A percentile compares a stretch with the other conserved stretches of the same genome.
Conservation (phyloP, 2,113 vertebrate genomes). For the Octodon degus region DNA sequence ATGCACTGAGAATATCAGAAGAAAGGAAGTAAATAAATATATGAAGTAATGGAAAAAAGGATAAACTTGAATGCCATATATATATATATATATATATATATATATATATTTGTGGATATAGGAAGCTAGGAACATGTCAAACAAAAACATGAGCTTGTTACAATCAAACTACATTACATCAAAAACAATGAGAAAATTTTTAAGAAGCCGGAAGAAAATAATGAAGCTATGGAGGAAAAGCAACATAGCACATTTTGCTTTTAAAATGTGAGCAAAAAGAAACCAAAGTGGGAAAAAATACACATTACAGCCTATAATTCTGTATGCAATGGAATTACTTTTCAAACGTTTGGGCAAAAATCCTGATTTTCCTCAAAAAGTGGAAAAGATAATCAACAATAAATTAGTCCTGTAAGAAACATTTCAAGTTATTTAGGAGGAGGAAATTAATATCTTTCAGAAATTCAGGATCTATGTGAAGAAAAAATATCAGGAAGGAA, state of each 20-base stretch:
- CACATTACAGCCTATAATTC: background rate
- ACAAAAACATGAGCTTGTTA: background rate
- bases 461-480: background rate
- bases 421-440: background rate
- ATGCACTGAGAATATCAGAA: background rate
- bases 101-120: background rate
- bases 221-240: background rate
- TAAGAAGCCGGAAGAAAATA: background rate
- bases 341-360: background rate
- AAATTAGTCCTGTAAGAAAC: background rate
- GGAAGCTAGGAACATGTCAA: background rate
- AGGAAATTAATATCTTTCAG: background rate
- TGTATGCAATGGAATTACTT: background rate
- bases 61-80: background rate
- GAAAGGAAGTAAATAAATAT: background rate
- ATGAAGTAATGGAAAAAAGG: background rate
- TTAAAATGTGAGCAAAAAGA: background rate
- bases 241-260: background rate
- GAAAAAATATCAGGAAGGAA: background rate
- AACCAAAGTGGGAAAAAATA: background rate
- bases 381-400: background rate
- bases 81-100: background rate
- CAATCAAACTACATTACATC: background rate
- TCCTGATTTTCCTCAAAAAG: background rate
- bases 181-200: background rate